A percentile compares a stretch with the other conserved stretches of the same genome.
These are phyloP conservation scores for Neodiprion lecontei DNA, from an alignment of 1,140 invertebrate species.

Conservation along the genomic window DNA sequence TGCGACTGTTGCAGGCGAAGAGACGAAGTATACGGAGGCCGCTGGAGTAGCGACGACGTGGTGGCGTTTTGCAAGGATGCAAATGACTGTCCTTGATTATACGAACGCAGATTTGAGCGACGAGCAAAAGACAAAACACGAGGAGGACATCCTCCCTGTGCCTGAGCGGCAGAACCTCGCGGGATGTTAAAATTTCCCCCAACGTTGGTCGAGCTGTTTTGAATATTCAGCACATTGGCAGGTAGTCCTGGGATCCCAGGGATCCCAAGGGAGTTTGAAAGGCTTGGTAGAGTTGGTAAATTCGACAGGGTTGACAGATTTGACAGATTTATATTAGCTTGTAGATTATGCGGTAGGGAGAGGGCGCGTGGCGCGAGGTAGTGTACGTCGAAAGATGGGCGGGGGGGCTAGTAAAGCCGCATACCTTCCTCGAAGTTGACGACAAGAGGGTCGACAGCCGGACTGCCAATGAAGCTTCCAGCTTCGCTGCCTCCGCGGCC, in stretches of 20 bases:
- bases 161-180: conserved; percentile 13
- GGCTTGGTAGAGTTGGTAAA: conserved; percentile 17
- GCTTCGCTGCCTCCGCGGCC: conserved; percentile 57
- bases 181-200: conserved; percentile 42
- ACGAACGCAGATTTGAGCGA: background rate
- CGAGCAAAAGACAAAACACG: background rate
- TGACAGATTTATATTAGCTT: conserved; percentile 51
- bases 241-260: background rate
- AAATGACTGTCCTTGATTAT: conserved; percentile 33
- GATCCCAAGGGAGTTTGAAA: conserved; percentile 39
- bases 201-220: conserved; percentile 37
- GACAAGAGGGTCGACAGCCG: conserved; percentile 70
- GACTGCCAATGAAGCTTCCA: conserved; percentile 57
- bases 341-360: conserved; percentile 53
- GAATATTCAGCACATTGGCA: conserved; percentile 27
- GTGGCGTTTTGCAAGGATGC: conserved; percentile 44
- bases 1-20: conserved; percentile 28
- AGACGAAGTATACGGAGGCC: conserved; percentile 36
- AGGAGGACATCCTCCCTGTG: background rate
- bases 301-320: conserved; percentile 42
- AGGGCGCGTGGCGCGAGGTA: conserved; percentile 59
- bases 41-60: conserved; percentile 45
- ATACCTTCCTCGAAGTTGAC: conserved; percentile 82
- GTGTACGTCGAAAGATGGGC: conserved; percentile 60
- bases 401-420: conserved; percentile 71